These are phyloP conservation scores for Macrosteles quadrilineatus DNA, from an alignment of 1,140 invertebrate species.

Conservation along the genomic window DNA sequence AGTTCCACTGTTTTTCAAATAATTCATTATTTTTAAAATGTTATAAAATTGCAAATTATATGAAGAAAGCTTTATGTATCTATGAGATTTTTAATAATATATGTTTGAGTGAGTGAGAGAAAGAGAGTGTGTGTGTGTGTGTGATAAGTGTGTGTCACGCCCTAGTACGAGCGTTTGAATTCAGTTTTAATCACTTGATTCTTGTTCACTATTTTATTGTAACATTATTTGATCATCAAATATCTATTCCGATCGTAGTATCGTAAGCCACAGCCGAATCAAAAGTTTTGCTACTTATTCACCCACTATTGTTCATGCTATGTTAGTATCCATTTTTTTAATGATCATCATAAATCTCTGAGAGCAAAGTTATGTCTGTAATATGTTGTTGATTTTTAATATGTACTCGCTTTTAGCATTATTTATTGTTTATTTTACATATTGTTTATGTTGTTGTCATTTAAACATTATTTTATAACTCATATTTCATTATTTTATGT, in stretches of 20 bases:
- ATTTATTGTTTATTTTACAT: constrained; percentile 22
- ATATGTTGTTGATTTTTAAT: constrained; percentile 6
- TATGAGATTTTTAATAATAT: constrained; percentile 30
- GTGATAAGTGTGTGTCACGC: neutral
- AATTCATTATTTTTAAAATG: constrained; percentile 29
- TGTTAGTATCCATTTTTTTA: neutral
- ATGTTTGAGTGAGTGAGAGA: constrained; percentile 4
- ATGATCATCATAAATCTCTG: neutral
- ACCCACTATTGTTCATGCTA: constrained; percentile 5
- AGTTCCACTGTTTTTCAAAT: constrained; percentile 28
- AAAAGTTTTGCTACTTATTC: constrained; percentile 21
- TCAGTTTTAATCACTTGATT: constrained; percentile 29
- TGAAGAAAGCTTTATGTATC: constrained; percentile 31
- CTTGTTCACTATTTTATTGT: constrained; percentile 26
- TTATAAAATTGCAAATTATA: constrained; percentile 31
- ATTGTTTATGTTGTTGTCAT: constrained; percentile 21
- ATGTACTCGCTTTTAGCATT: neutral
- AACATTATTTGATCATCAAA: constrained; percentile 19
- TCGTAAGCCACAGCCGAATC: constrained; percentile 20
- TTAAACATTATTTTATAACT: constrained; percentile 12
- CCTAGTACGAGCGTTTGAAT: neutral
- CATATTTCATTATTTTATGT: constrained; percentile 21
- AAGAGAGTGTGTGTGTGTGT: neutral
- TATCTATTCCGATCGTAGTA: constrained; percentile 16
- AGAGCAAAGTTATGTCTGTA: constrained; percentile 17